These are phyloP conservation scores for Meteorus sp. DNA, from an alignment of 1,140 invertebrate genomes.

Conservation along the genomic window DNA sequence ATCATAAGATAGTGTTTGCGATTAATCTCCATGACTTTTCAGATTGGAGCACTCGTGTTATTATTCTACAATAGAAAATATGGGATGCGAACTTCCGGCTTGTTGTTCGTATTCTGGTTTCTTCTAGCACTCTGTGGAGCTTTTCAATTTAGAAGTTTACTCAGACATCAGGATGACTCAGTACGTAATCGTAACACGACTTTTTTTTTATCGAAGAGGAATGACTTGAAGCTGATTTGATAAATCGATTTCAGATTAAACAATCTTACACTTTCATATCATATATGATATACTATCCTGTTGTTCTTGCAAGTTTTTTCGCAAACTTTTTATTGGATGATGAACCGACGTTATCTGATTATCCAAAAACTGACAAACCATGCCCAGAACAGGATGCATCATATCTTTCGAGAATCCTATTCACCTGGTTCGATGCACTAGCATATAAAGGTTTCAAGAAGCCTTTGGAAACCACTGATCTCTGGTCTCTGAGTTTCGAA, in stretches of 20 bases:
- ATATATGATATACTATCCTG: conserved; percentile 81
- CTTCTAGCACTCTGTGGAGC: conserved; percentile 70
- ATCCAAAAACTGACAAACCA: conserved; percentile 73
- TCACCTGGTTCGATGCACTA: conserved; percentile 89
- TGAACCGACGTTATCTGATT: conserved; percentile 69
- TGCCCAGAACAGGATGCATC: conserved; percentile 86
- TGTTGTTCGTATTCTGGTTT: conserved; percentile 88
- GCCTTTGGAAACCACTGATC: conserved; percentile 77
- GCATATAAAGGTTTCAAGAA: conserved; percentile 82
- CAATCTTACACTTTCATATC: conserved; percentile 68
- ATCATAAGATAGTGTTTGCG: conserved; percentile 5
- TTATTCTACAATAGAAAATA: conserved; percentile 77
- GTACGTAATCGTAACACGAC: conserved; percentile 33
- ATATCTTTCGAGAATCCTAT: conserved; percentile 85
- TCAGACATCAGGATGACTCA: conserved; percentile 48
- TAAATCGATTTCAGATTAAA: conserved; percentile 39
- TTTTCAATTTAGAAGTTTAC: conserved; percentile 73
- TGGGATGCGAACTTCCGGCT: conserved; percentile 85
- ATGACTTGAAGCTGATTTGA: too few species aligned
- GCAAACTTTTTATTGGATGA: conserved; percentile 83
- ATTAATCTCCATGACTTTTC: conserved; percentile 47
- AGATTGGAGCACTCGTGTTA: conserved; percentile 72
- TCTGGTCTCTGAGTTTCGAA: conserved; percentile 88
- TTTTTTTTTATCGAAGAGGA: too few species aligned
- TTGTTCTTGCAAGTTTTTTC: conserved; percentile 72